Evolutionary conservation across 2,888 invertebrate genomes (phyloP), one percentile per base, ranked within the genome.

Genomic region (Pachliopta kotzebuea): DNA sequence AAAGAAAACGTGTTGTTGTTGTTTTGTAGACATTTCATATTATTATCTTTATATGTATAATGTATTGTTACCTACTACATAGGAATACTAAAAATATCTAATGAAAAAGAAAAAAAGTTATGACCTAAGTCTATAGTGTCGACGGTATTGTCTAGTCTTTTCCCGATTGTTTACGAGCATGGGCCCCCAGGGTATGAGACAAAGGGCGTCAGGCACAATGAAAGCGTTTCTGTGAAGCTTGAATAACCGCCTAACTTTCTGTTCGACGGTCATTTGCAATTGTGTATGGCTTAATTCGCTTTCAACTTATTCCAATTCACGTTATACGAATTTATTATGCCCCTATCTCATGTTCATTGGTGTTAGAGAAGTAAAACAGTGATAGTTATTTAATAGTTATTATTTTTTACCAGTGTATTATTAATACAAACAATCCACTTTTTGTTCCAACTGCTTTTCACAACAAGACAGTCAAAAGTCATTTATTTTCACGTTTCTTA

Each of bases 241-340:
- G 58, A 66, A 62, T 62, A 65, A 65, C 65, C 56, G 59, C 56
- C 59, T 62, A 66, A 66, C 62, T 59, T 66, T 65, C 54, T 65
- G 57, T 65, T 65, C 57, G 55, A 50, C 58, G 49, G 62, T 59
- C 54, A 66, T 66, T 66, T 59, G 61, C 59, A 66, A 66, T 62
- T 66, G 65, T 66, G 57, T 65, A 62, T 23, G 59, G 55, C 59
- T 62, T 62, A 54, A 59, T 59, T 62, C 59, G 55, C 65, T 62
- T 66, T 62, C 50, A 55, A 50, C 54, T 62, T 66, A 62, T 56
- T 52, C 42, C 62, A 54, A 50, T 59, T 61, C 65, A 57, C 52
- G 65, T 57, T 49, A 17, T 54, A 54, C 57, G 61, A 50, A 45
- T 55, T 45, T 45, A 45, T n/a, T 24, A 61, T 45, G 29, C n/a